These are phyloP conservation scores for Agrilus planipennis DNA, from an alignment of 1,140 invertebrate species.

Conservation along the genomic window DNA sequence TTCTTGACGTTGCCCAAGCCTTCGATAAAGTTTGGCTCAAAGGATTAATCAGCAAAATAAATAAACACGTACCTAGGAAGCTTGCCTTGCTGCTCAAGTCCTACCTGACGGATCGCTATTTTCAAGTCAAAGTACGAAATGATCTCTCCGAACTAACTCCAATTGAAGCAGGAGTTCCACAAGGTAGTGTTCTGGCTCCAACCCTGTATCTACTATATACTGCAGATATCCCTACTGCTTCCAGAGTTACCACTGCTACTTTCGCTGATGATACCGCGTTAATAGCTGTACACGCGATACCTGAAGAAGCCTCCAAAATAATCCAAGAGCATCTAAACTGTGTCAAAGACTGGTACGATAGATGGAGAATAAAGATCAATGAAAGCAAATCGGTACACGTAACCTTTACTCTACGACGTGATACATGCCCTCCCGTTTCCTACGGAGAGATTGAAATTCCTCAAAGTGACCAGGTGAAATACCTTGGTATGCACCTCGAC, in stretches of 20 bases:
- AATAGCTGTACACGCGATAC: background rate
- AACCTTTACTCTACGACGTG: constrained; percentile 2
- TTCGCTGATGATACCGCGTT: constrained; percentile 4
- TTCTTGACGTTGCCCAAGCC: constrained; percentile 21
- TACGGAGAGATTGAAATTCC: background rate
- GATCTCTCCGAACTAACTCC: constrained; percentile 8
- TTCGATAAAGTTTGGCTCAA: constrained; percentile 21
- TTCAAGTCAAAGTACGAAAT: constrained; percentile 10
- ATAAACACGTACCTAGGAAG: constrained; percentile 7
- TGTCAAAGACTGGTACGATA: constrained; percentile 5
- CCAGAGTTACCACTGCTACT: background rate
- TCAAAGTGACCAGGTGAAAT: background rate
- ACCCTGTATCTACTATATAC: constrained; percentile 20
- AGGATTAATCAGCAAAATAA: constrained; percentile 15
- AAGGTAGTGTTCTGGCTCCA: constrained; percentile 20
- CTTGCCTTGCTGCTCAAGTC: constrained; percentile 14
- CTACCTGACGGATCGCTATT: constrained; percentile 9
- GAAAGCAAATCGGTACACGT: constrained; percentile 7
- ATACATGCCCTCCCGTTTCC: constrained; percentile 5
- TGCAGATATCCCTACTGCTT: constrained; percentile 11
- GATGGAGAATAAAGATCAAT: constrained; percentile 7
- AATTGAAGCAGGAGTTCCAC: constrained; percentile 16
- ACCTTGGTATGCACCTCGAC: background rate
- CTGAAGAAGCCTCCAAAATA: background rate
- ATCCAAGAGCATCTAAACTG: background rate